These are phyloP conservation scores for Chlamydotis undulata DNA, from an alignment of 2,113 vertebrate species.

Conservation along the genomic window DNA sequence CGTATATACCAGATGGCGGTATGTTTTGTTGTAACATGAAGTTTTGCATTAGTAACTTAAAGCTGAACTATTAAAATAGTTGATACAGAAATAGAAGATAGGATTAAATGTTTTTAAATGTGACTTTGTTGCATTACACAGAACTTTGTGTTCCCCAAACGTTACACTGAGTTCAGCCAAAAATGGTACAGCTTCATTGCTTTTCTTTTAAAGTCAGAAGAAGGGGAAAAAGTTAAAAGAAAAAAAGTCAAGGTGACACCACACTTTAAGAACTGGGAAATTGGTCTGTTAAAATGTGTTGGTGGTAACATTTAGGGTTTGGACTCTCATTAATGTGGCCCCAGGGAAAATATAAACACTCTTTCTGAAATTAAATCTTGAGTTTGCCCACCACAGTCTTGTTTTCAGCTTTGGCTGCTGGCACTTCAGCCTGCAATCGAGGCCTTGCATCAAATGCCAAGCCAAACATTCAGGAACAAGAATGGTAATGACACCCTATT, in stretches of 20 bases:
- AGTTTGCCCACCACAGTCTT: constrained; percentile 62
- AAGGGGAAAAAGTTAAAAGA: neutral
- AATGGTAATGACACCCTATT: constrained; percentile 61
- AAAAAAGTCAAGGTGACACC: constrained; percentile 36
- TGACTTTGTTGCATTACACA: neutral
- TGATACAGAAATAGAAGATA: neutral
- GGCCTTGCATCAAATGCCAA: constrained; percentile 67
- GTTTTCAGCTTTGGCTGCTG: constrained; percentile 58
- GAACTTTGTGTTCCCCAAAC: neutral
- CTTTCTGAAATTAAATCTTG: constrained; percentile 63
- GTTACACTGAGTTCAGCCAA: neutral
- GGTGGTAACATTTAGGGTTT: constrained; percentile 62
- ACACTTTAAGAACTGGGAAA: constrained; percentile 47
- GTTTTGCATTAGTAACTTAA: neutral
- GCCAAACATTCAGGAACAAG: constrained; percentile 65
- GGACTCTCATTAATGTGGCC: constrained; percentile 58
- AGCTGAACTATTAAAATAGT: neutral
- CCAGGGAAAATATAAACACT: constrained; percentile 72
- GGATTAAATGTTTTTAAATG: neutral
- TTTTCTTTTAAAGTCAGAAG: constrained; percentile 22
- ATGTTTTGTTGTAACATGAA: neutral
- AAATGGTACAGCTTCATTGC: neutral
- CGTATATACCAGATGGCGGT: neutral
- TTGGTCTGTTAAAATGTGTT: constrained; percentile 46
- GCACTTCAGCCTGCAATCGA: constrained; percentile 54